Conservation (phyloP, 2,113 vertebrate species). For the Sorex araneus region DNA sequence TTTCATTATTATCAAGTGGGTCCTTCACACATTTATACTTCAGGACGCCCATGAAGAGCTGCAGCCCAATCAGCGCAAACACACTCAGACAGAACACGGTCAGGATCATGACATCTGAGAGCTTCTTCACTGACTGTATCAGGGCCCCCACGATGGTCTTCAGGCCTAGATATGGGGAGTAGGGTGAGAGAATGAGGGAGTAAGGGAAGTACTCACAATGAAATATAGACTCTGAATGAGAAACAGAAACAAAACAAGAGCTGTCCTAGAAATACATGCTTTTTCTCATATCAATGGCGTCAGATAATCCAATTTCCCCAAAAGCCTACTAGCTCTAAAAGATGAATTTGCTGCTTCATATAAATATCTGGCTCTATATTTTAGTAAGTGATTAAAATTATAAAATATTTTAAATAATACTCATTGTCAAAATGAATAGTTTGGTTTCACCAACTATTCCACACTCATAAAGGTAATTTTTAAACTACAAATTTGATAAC, state of each 20-base stretch:
- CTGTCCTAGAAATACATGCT: slow-evolving; percentile 81
- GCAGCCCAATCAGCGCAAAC: slow-evolving; percentile 96
- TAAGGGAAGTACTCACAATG: background rate
- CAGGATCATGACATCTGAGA: slow-evolving; percentile 98
- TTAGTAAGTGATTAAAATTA: slow-evolving; percentile 66
- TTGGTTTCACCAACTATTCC: slow-evolving; percentile 67
- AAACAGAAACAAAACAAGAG: slow-evolving; percentile 51
- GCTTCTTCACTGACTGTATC: slow-evolving; percentile 99
- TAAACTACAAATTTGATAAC: slow-evolving; percentile 68
- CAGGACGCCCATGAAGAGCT: slow-evolving; percentile 96
- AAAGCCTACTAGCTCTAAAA: slow-evolving; percentile 44
- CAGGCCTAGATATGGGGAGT: slow-evolving; percentile 89
- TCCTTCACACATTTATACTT: slow-evolving; percentile 93
- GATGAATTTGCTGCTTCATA: slow-evolving; percentile 58
- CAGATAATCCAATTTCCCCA: slow-evolving; percentile 1
- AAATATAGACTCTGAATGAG: slow-evolving; percentile 1
- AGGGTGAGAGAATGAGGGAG: background rate
- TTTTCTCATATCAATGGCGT: slow-evolving; percentile 21
- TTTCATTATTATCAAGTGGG: slow-evolving; percentile 74
- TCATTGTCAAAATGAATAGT: slow-evolving; percentile 53
- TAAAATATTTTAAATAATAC: slow-evolving; percentile 63
- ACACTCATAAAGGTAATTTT: slow-evolving; percentile 64
- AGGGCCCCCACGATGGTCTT: slow-evolving; percentile 98
- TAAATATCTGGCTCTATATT: slow-evolving; percentile 42
- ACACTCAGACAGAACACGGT: slow-evolving; percentile 99